Percentiles rank a stretch among this genome's conserved stretches.
Evolutionary conservation across 1,140 invertebrate species (phyloP).

Genomic region (Zeugodacus cucurbitae): DNA sequence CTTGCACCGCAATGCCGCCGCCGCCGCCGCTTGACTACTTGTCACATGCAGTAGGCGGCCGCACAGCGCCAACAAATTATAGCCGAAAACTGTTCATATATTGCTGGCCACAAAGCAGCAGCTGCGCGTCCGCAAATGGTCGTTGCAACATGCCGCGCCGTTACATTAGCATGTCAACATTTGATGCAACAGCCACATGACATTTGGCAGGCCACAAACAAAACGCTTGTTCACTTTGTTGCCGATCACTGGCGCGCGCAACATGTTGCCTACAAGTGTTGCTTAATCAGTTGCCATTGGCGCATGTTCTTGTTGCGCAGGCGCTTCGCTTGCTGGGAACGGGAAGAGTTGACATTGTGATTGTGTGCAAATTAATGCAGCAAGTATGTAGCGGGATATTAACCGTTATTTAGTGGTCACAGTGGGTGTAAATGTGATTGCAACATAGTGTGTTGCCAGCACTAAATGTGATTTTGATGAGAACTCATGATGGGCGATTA

Average conservation of each 20-base stretch:
- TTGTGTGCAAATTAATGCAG: conserved; percentile 33
- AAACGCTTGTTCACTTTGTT: no score
- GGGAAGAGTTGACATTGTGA: not conserved
- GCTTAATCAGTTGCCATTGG: conserved; percentile 1
- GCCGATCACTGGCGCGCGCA: not conserved
- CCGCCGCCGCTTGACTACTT: not conserved
- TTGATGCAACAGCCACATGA: conserved; percentile 17
- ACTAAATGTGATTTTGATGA: conserved; percentile 13
- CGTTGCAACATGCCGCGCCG: not conserved
- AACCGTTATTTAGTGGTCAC: not conserved
- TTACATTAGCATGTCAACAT: conserved; percentile 39
- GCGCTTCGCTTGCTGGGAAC: not conserved
- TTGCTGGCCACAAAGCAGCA: not conserved
- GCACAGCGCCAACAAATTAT: conserved; percentile 15
- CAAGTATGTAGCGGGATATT: not conserved
- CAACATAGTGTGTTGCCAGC: not conserved
- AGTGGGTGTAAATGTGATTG: conserved; percentile 4
- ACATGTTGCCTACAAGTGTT: conserved; percentile 25
- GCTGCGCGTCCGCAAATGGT: not conserved
- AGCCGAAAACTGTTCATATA: conserved; percentile 1
- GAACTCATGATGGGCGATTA: conserved; percentile 3
- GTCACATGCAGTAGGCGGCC: conserved; percentile 1
- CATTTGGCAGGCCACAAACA: not conserved
- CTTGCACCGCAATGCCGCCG: no score
- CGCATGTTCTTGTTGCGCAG: not conserved